These are phyloP conservation scores for Phycodurus eques DNA, from an alignment of 2,113 vertebrate species.

Conservation along the genomic window DNA sequence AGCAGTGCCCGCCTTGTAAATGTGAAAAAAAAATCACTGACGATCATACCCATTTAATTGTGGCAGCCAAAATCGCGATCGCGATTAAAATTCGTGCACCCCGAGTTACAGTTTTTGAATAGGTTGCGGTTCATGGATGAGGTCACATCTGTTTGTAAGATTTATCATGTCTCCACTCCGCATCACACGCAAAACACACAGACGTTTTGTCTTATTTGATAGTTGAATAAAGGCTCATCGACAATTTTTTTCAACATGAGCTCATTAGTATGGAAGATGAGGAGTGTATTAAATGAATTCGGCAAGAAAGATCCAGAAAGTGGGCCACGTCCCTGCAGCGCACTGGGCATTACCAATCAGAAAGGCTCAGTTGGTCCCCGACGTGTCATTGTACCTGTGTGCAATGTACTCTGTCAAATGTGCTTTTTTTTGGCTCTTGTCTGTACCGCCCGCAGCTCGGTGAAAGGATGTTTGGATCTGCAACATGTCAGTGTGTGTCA, in stretches of 20 bases:
- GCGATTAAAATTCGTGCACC: no score
- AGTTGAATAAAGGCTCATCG: neutral
- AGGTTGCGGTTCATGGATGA: neutral
- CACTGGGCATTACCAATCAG: conserved; percentile 13
- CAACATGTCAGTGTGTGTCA: neutral
- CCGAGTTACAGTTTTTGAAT: neutral
- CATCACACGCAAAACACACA: neutral
- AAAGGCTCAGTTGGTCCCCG: conserved; percentile 5
- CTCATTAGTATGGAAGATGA: neutral
- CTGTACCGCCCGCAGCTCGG: conserved; percentile 16
- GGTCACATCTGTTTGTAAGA: neutral
- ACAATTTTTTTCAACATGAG: neutral
- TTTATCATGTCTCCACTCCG: neutral
- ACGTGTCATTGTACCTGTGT: conserved; percentile 15
- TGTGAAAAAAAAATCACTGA: no score
- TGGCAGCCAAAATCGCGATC: no score
- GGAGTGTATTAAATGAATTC: neutral
- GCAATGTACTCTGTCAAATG: conserved; percentile 20
- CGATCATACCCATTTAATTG: no score
- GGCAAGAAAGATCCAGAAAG: conserved; percentile 1
- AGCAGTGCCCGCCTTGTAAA: no score
- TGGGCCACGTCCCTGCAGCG: neutral
- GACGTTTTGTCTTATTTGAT: neutral
- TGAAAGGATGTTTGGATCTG: conserved; percentile 10
- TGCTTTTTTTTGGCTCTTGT: conserved; percentile 1